Evolutionary conservation across 2,888 invertebrate genomes (phyloP).

Genomic region (Brachycybe producta): DNA sequence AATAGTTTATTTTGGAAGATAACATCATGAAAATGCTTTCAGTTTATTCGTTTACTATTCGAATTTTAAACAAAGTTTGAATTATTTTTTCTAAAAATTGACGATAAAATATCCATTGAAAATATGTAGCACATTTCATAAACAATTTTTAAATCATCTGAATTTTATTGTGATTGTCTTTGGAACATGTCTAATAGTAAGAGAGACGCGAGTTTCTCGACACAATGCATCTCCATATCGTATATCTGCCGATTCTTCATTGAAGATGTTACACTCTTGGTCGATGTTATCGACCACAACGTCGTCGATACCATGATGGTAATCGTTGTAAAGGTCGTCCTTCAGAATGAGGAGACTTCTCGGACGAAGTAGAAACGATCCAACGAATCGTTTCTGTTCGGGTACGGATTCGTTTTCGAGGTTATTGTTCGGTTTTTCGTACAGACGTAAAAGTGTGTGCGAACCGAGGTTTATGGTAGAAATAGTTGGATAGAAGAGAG

Average conservation of each 20-base stretch:
- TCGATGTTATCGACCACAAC: constrained; percentile 45
- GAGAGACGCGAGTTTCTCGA: constrained; percentile 62
- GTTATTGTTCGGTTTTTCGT: constrained; percentile 26
- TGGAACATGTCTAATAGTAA: constrained; percentile 87
- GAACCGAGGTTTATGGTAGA: constrained; percentile 86
- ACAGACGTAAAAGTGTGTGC: constrained; percentile 78
- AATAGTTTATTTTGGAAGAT: too few relatives aligned
- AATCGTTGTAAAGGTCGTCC: constrained; percentile 65
- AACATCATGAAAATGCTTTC: too few relatives aligned
- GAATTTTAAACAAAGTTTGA: too few relatives aligned
- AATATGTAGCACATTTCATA: background rate
- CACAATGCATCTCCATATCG: constrained; percentile 38
- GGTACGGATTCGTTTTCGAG: background rate
- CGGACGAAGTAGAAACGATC: constrained; percentile 68
- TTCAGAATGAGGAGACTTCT: constrained; percentile 75
- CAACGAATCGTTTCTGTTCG: constrained; percentile 34
- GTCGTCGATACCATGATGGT: constrained; percentile 77
- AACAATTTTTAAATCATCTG: background rate
- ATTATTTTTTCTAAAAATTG: too few relatives aligned
- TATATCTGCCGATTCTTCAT: constrained; percentile 1
- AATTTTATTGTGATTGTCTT: constrained; percentile 36
- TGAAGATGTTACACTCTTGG: constrained; percentile 23
- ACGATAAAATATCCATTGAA: too few relatives aligned
- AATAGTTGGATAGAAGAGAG: constrained; percentile 80
- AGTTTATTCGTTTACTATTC: too few relatives aligned